phyloP scores from a whole-genome alignment of 2,888 invertebrate species.

The Thalpophila matura region DNA sequence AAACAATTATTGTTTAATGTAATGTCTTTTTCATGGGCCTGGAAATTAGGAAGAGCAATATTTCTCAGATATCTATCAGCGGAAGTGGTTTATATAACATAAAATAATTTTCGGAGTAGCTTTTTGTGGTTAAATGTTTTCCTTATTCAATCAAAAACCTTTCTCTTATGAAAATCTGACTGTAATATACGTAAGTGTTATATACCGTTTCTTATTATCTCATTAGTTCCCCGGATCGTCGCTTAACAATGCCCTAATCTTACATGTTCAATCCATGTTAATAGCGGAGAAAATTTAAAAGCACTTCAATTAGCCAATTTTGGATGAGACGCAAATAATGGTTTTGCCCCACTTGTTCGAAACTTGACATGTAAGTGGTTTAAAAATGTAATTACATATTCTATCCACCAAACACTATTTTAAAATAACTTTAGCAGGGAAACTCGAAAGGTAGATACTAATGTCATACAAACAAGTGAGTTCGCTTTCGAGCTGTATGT shows the following conservation, averaged over 20 bases:
- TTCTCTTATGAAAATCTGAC: constrained; percentile 26
- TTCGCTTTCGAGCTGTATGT: no score
- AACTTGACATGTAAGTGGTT: neutral
- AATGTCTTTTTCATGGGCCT: constrained; percentile 33
- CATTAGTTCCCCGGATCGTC: constrained; percentile 28
- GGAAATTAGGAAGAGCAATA: constrained; percentile 40
- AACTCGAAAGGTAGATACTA: no score
- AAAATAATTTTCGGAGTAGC: constrained; percentile 36
- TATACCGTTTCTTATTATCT: constrained; percentile 37
- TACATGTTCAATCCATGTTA: constrained; percentile 47
- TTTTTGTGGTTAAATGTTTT: constrained; percentile 50
- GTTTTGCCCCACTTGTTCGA: constrained; percentile 1
- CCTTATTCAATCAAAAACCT: constrained; percentile 49
- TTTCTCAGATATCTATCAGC: constrained; percentile 41
- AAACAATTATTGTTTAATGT: constrained; percentile 27
- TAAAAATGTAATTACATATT: neutral
- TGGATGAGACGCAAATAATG: constrained; percentile 59
- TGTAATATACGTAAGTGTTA: constrained; percentile 5
- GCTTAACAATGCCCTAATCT: constrained; percentile 46
- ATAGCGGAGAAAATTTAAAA: constrained; percentile 61
- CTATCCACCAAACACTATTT: neutral
- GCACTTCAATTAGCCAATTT: constrained; percentile 67
- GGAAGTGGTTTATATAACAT: constrained; percentile 34
- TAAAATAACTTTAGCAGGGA: neutral
- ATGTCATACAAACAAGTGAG: no score